These are phyloP conservation scores for Lagorchestes hirsutus DNA, from an alignment of 2,797 vertebrate genomes.

Conservation along the genomic window DNA sequence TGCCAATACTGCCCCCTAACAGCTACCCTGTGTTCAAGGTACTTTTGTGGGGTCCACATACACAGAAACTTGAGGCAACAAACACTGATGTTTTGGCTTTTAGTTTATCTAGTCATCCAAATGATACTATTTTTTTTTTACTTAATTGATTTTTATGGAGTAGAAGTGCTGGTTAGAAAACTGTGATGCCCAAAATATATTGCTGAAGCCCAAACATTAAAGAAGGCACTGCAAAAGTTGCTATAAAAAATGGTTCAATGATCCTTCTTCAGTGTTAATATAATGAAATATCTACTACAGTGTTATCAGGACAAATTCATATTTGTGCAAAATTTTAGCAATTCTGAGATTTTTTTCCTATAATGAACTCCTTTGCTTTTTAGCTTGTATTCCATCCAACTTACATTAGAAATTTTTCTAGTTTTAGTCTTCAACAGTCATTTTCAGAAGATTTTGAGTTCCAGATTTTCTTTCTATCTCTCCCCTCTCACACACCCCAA, in stretches of 20 bases:
- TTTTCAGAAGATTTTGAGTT: no score
- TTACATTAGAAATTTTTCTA: slow-evolving; percentile 57
- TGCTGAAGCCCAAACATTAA: no score
- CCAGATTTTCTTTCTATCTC: no score
- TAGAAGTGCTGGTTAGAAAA: no score
- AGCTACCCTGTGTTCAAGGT: background rate
- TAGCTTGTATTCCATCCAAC: slow-evolving; percentile 47
- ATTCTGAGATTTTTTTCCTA: slow-evolving; percentile 47
- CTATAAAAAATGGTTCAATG: no score
- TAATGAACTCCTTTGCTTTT: slow-evolving; percentile 25
- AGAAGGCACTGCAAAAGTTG: no score
- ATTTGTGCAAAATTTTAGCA: slow-evolving; percentile 48
- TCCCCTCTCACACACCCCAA: no score
- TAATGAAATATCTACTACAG: slow-evolving; percentile 45
- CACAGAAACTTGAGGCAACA: background rate
- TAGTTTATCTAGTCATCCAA: background rate
- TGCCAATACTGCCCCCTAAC: background rate
- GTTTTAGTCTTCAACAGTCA: background rate
- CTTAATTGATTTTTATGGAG: no score
- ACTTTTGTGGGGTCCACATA: background rate
- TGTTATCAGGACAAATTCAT: slow-evolving; percentile 38
- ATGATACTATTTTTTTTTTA: background rate
- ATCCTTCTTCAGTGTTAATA: background rate
- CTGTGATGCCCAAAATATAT: no score
- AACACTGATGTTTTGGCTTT: background rate